Evolutionary conservation across 2,888 invertebrate genomes (phyloP), one percentile per base, ranked within the genome.

Genomic region (Lepidochrysops patricia): DNA sequence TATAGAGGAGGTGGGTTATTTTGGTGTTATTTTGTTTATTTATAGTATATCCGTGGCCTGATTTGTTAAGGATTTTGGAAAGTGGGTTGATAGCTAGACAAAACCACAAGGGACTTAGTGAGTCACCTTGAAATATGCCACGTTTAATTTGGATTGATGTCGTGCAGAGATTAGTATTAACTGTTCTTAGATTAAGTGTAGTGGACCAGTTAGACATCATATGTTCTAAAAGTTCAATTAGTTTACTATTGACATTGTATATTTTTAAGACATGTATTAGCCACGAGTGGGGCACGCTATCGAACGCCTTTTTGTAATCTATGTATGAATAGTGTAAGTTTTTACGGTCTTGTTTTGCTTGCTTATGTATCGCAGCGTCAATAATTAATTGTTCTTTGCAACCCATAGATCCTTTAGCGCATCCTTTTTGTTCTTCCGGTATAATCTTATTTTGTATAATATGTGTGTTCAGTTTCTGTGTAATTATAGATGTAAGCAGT

Each of bases 381-480:
- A 61, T 61, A n/a, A 63, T 34, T 32, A 63, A 12, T 52, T 61
- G 63, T 58, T 63, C 61, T 26, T 62, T 64, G 27, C 61, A 64
- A 12, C 57, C 64, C 52, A 27, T 62, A 19, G 9, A 58, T 60
- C 5, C 9, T 23, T 25, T 35, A 4, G 35, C 13, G 13, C 13
- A 35, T 4, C 58, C 62, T 58, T 60, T 64, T 49, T 64, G 61
- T 48, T 64, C 58, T 52, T 62, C 62, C 15, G 60, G 27, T 37
- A 64, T 19, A 5, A 62, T 62, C 15, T 62, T 61, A 49, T 62
- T 50, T 23, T 56, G 19, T 23, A 4, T 7, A 19, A 54, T 32
- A 3, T 32, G 29, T 13, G 32, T 9, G 9, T 32, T 27, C 0
- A 54, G 15, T 34, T 54, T 54, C 1, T 54, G 27, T 54, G 54